Conservation (phyloP, 2,888 invertebrate genomes). For the Plebejus melissa region DNA sequence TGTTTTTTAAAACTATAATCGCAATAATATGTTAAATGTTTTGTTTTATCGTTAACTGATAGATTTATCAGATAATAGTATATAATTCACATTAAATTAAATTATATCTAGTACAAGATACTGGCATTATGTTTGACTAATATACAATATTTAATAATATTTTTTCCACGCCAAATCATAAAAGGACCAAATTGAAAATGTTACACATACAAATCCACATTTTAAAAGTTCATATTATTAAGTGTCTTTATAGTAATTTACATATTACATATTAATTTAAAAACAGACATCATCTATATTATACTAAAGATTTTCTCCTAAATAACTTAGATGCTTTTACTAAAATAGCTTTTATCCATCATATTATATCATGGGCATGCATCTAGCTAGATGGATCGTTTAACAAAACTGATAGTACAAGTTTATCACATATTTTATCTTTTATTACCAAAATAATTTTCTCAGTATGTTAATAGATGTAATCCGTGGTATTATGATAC, state of each 20-base stretch:
- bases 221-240: no score
- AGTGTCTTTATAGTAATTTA: no score
- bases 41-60: conserved; percentile 5
- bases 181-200: no score
- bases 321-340: neutral
- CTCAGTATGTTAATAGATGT: neutral
- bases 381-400: neutral
- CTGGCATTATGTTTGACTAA: neutral
- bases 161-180: no score
- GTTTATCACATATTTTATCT: neutral
- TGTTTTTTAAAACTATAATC: neutral
- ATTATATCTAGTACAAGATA: neutral
- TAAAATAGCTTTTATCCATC: neutral
- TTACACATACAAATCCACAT: no score
- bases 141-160: neutral
- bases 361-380: neutral
- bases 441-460: conserved; percentile 22
- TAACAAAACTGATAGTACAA: neutral
- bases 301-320: neutral
- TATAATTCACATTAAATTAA: neutral
- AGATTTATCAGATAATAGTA: neutral
- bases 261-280: no score
- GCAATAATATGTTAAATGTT: neutral
- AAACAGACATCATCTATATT: no score
- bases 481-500: neutral